Conservation (phyloP, 1,140 invertebrate species). For the Scaptodrosophila lebanonensis region DNA sequence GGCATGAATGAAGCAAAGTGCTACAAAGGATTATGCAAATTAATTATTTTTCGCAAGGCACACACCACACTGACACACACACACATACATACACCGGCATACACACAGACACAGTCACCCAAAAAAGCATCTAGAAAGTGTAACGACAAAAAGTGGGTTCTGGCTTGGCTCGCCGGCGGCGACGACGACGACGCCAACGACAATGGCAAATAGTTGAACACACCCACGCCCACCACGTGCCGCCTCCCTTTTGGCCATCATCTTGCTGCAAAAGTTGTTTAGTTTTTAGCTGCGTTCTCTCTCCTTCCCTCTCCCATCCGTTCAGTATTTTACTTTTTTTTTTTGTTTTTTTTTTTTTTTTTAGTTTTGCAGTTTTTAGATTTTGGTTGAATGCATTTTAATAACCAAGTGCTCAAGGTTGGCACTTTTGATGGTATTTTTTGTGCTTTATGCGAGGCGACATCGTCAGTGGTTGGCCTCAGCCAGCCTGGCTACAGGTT, state of each 20-base stretch:
- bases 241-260: constrained; percentile 28
- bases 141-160: constrained; percentile 72
- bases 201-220: constrained; percentile 58
- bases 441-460: constrained; percentile 43
- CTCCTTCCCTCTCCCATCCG: background rate
- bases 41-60: constrained; percentile 74
- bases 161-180: constrained; percentile 41
- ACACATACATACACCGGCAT: constrained; percentile 7
- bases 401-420: constrained; percentile 73
- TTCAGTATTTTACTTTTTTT: constrained; percentile 51
- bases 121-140: constrained; percentile 55
- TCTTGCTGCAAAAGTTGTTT: constrained; percentile 29
- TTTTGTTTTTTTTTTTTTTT: constrained; percentile 23
- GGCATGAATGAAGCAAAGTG: constrained; percentile 74
- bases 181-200: constrained; percentile 26
- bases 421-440: constrained; percentile 70
- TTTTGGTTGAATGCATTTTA: constrained; percentile 74
- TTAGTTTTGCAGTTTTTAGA: constrained; percentile 69
- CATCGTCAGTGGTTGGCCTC: constrained; percentile 23
- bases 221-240: too few relatives aligned
- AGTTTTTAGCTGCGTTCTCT: constrained; percentile 33
- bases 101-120: background rate
- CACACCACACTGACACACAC: constrained; percentile 34
- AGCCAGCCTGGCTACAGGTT: constrained; percentile 51
- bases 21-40: constrained; percentile 76